Conservation (phyloP, 1,140 invertebrate genomes). For the Nebria ingens region DNA sequence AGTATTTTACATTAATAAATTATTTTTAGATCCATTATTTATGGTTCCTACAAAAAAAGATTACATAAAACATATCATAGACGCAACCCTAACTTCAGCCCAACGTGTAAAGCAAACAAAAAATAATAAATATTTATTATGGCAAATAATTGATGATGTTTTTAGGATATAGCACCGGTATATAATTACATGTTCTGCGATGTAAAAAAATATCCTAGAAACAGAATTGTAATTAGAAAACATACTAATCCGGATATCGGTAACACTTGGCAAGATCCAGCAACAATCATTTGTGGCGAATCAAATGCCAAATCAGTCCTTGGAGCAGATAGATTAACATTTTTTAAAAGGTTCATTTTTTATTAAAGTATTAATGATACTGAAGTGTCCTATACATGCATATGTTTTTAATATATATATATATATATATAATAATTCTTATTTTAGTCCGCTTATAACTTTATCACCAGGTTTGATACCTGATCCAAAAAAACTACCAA, state of each 20-base stretch:
- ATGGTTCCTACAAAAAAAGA: conserved; percentile 42
- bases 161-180: conserved; percentile 41
- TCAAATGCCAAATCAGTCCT: neutral
- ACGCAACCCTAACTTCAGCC: conserved; percentile 38
- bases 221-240: neutral
- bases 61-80: conserved; percentile 38
- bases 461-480: neutral
- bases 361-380: too few relatives aligned
- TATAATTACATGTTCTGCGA: conserved; percentile 47
- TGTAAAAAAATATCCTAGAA: conserved; percentile 27
- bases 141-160: conserved; percentile 18
- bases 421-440: neutral
- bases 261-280: neutral
- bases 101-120: conserved; percentile 36
- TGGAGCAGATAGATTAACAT: conserved; percentile 20
- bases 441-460: neutral
- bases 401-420: neutral
- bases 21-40: conserved; percentile 39
- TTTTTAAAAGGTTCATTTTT: conserved; percentile 10
- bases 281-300: neutral
- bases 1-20: conserved; percentile 14
- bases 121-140: neutral
- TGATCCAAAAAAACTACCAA: neutral
- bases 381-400: neutral
- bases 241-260: neutral